phyloP scores from a whole-genome alignment of 2,797 vertebrate genomes.

The Microctenopoma lineatum region DNA sequence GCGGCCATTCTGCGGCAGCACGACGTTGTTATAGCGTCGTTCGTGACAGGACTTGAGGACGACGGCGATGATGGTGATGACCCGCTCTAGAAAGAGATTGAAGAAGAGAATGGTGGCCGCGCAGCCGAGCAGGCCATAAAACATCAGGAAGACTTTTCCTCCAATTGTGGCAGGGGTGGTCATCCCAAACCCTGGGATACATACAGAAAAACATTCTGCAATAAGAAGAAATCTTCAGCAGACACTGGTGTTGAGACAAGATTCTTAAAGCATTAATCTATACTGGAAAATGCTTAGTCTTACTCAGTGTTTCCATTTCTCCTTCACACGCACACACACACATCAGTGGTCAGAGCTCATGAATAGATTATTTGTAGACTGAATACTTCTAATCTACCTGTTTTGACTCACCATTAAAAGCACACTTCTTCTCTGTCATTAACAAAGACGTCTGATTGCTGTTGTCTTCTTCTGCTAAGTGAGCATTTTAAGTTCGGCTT shows the following conservation, averaged over 20 bases:
- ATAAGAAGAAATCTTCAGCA: not conserved
- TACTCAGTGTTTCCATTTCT: too few relatives aligned
- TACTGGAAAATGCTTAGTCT: not conserved
- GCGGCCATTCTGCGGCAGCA: conserved; percentile 73
- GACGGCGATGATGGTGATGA: conserved; percentile 92
- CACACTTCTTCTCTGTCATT: not conserved
- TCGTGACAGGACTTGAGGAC: conserved; percentile 89
- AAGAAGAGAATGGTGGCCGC: conserved; percentile 96
- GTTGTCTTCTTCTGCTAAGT: not conserved
- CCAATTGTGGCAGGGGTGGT: conserved; percentile 92
- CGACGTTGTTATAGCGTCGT: conserved; percentile 82
- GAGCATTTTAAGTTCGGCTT: conserved; percentile 9
- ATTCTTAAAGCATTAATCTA: not conserved
- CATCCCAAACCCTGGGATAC: conserved; percentile 92
- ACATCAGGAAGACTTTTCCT: conserved; percentile 95
- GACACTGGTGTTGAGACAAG: not conserved
- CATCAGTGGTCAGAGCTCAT: not conserved
- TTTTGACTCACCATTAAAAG: conserved; percentile 14
- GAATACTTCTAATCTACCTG: not conserved
- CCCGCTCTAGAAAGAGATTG: conserved; percentile 95
- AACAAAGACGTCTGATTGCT: conserved; percentile 20
- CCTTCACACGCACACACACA: not conserved
- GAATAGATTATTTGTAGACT: not conserved
- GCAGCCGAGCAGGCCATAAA: conserved; percentile 94
- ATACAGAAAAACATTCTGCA: conserved; percentile 28